Conservation (phyloP, 2,113 vertebrate species). For the Anhinga rufa region DNA sequence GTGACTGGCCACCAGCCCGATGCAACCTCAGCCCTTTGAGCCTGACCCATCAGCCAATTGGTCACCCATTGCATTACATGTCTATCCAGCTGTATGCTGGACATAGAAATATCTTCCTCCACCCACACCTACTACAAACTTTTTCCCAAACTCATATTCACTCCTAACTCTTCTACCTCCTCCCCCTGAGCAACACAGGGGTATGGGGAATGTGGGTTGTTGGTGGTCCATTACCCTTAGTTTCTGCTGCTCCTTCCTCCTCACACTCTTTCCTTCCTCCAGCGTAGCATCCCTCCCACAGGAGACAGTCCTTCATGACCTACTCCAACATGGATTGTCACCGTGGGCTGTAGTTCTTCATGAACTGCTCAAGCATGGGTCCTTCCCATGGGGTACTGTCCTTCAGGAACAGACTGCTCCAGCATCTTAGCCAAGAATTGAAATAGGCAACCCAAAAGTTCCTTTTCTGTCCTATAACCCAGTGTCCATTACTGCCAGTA, state of each 20-base stretch:
- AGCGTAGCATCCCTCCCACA: fast-evolving
- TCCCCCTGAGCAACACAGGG: fast-evolving
- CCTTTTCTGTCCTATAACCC: neutral
- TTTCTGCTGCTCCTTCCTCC: neutral
- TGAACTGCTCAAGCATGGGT: neutral
- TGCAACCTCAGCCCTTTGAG: too few species aligned
- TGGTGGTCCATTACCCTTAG: too few species aligned
- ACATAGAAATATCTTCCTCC: neutral
- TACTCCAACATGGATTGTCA: neutral
- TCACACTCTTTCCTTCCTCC: neutral
- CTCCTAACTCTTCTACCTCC: neutral
- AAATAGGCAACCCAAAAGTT: neutral
- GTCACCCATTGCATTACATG: too few species aligned
- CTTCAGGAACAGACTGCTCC: neutral
- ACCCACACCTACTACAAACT: fast-evolving
- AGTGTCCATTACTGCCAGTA: neutral
- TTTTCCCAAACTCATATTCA: neutral
- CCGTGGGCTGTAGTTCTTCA: neutral
- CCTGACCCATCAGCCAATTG: too few species aligned
- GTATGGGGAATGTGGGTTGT: neutral
- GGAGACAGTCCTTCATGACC: neutral
- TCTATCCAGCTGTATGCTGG: too few species aligned
- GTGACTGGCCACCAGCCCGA: too few species aligned
- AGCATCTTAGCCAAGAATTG: neutral
- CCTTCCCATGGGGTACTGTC: neutral